These are phyloP conservation scores for Copidosoma floridanum DNA, from an alignment of 1,140 invertebrate species.

Conservation along the genomic window DNA sequence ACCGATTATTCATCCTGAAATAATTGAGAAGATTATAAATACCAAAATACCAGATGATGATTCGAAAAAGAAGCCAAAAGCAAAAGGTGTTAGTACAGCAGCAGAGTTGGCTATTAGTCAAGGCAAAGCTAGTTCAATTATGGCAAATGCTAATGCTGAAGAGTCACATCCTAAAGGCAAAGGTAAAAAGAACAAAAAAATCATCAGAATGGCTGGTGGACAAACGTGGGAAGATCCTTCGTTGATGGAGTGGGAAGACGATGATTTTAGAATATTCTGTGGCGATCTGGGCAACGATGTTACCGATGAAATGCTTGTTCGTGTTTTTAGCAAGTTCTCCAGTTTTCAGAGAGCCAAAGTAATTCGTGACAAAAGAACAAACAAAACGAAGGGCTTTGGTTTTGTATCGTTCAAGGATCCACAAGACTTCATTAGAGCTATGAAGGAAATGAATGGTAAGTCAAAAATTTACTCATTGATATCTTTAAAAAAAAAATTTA, in stretches of 20 bases:
- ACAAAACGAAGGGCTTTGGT: conserved; percentile 98
- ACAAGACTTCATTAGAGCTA: conserved; percentile 95
- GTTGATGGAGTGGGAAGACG: conserved; percentile 87
- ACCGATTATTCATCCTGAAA: conserved; percentile 51
- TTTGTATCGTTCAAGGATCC: conserved; percentile 99
- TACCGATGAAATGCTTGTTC: conserved; percentile 89
- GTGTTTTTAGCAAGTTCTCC: conserved; percentile 93
- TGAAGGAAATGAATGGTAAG: conserved; percentile 96
- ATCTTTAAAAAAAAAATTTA: conserved; percentile 27
- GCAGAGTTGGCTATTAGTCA: conserved; percentile 55
- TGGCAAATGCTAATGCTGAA: conserved; percentile 62
- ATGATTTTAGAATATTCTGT: conserved; percentile 98
- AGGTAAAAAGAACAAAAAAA: conserved; percentile 70
- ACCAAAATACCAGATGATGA: conserved; percentile 65
- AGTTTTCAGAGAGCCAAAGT: conserved; percentile 96
- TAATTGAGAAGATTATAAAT: conserved; percentile 60
- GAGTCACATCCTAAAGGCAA: conserved; percentile 64
- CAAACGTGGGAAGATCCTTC: conserved; percentile 92
- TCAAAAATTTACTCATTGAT: conserved; percentile 18
- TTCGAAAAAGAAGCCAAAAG: conserved; percentile 67
- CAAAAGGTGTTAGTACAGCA: conserved; percentile 60
- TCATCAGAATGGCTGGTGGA: conserved; percentile 87
- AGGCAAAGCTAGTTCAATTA: conserved; percentile 54
- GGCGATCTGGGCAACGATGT: conserved; percentile 99
- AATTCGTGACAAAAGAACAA: conserved; percentile 92